Base-by-base conservation (phyloP, 2,888 invertebrate genomes). In the Catocala fraxini region DNA sequence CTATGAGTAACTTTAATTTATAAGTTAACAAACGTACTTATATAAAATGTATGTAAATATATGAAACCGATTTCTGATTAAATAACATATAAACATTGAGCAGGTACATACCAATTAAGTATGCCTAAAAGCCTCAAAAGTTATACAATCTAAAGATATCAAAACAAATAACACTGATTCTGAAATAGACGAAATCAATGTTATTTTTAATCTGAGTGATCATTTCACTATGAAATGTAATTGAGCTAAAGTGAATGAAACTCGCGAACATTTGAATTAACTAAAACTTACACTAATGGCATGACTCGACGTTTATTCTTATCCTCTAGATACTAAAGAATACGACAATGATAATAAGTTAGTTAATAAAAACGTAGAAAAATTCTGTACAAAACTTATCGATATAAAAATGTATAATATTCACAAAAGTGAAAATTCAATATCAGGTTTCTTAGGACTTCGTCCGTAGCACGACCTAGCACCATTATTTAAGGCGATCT, bases 381-480 rank as follows among this genome's bases (percentile, higher is more conserved):
- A 80, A 72, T 73, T 83, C 90, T 93, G 92, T 93, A 92, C 93
- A 93, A 90, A 80, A 83, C 87, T 89, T 91, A 89, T 73, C 61
- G 48, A 46, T 85, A 82, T 75, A 78, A 75, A 76, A 74, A 76
- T 79, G 73, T 84, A 80, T 82, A 85, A 81, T 86, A 88, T 89
- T 90, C 91, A 92, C 91, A 89, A 88, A 77, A 86, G 88, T 89
- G 88, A 89, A 86, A 73, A 76, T 77, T 81, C 77, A 82, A 80
- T 82, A 87, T 90, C 89, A 90, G 88, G 88, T 89, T 90, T 83
- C 77, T 79, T 78, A 85, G 90, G 91, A 92, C 91, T 84, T 77
- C 65, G 90, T 90, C 91, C 91, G 88, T 91, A 92, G 92, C 92
- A 93, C 92, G 89, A 86, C 85, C 85, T 92, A 93, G 93, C 93